Base-by-base conservation (phyloP, 2,888 invertebrate species). In the Reticulitermes lucifugus region DNA sequence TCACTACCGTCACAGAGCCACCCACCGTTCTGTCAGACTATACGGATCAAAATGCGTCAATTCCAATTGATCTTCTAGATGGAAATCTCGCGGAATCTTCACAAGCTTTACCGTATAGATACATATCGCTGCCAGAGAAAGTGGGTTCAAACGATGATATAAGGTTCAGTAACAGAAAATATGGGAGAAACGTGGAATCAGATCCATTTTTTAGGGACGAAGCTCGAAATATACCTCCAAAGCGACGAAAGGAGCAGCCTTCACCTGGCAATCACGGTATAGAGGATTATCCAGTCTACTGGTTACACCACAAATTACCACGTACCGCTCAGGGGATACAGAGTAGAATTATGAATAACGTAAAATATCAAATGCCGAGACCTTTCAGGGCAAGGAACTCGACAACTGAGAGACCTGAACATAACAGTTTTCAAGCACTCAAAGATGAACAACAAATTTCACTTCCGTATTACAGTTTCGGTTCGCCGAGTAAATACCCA, bases 401-500 rank as follows among this genome's bases (percentile, higher is more conserved):
- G 21, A 77, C 77, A 77, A 10, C n/a, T 22, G 73, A 73, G 73
- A 29, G 21, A 41, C 73, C 55, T 75, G 41, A 77, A 83, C 22
- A 46, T 14, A 80, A 80, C 41, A 18, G 60, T 10, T 12, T 75
- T 41, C 77, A 59, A 35, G 25, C 59, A 22, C 12, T 55, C 22
- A 83, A 79, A 43, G 41, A 75, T n/a, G 71, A 51, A 29, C 70
- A 43, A 14, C 29, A 81, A 41, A n/a, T 59, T 18, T n/a, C 60
- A 41, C n/a, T 82, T 41, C 75, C 82, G n/a, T 71, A 73, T 55
- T 65, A 43, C 71, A 10, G 51, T 41, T 35, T 83, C 43, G 43
- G 65, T 21, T 43, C 46, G 14, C 88, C 88, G 4, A 86, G 82
- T 1, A 90, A 89, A 73, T 91, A 90, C 84, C 90, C 91, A 0